Percentiles rank a stretch among this genome's conserved stretches.
Conservation (phyloP, 2,888 invertebrate species). For the Callosobruchus maculatus region DNA sequence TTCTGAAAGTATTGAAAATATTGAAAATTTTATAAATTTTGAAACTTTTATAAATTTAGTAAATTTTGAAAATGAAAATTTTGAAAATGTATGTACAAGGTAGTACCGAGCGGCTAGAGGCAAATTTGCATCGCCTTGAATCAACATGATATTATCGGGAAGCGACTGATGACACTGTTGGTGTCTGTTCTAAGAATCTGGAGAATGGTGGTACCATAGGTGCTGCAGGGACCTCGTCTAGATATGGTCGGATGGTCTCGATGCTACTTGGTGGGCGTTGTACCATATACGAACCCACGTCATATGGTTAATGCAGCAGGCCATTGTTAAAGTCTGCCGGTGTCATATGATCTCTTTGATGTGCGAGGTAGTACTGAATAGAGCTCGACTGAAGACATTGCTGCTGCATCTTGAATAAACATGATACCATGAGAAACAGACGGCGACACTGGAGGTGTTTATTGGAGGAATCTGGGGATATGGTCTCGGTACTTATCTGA, state of each 20-base stretch:
- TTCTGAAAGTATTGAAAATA: no score
- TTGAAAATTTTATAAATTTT: no score
- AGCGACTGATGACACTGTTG: neutral
- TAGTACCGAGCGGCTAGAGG: slow-evolving; percentile 8
- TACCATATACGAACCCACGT: neutral
- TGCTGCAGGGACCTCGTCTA: neutral
- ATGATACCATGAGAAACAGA: neutral
- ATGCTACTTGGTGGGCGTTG: neutral
- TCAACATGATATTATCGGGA: slow-evolving; percentile 15
- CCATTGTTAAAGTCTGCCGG: neutral
- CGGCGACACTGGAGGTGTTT: no score
- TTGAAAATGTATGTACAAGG: no score
- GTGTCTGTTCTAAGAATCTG: neutral
- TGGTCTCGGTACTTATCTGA: no score
- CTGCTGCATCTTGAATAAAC: neutral
- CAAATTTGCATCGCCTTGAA: slow-evolving; percentile 23
- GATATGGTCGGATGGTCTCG: neutral
- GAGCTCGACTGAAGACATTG: neutral
- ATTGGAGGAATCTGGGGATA: no score
- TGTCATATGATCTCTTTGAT: neutral
- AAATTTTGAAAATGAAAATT: no score
- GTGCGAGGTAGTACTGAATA: neutral
- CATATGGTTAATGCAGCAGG: neutral
- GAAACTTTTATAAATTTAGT: no score
- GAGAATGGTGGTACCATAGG: neutral